Percentiles rank a stretch among this genome's conserved stretches.
Evolutionary conservation across 2,797 vertebrate species (phyloP).

Genomic region (Ciconia nigra): DNA sequence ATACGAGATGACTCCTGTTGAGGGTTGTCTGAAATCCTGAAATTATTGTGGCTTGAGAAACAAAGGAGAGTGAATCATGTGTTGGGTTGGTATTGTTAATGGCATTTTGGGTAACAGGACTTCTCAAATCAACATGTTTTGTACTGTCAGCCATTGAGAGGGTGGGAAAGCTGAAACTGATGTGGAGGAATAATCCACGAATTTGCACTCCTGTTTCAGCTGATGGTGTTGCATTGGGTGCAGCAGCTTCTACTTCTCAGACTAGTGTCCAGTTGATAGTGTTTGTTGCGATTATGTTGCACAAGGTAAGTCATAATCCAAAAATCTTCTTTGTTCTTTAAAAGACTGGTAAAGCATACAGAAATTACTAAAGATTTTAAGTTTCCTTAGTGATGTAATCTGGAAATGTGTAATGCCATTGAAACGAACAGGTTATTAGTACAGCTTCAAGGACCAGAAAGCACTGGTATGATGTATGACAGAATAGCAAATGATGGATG

Average conservation of each 20-base stretch:
- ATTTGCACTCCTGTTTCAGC: conserved; percentile 74
- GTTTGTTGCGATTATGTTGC: conserved; percentile 99
- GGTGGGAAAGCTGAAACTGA: not conserved
- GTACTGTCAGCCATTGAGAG: not conserved
- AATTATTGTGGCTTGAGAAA: not conserved
- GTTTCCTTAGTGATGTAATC: not conserved
- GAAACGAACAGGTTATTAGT: not conserved
- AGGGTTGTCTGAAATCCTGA: not conserved
- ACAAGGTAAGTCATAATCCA: conserved; percentile 84
- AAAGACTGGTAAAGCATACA: not conserved
- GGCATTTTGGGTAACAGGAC: not conserved
- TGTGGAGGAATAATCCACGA: not conserved
- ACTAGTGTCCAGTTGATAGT: conserved; percentile 98
- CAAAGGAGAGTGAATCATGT: not conserved
- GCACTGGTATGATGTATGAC: accelerated
- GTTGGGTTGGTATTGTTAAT: not conserved
- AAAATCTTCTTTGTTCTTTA: not conserved
- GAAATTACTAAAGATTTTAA: not conserved
- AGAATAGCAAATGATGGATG: not conserved
- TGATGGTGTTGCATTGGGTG: conserved; percentile 95
- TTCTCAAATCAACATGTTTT: not conserved
- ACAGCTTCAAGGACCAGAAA: not conserved
- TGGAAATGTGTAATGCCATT: not conserved
- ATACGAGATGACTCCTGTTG: not conserved
- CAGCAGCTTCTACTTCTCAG: conserved; percentile 97